A percentile compares a stretch with the other conserved stretches of the same genome.
Conservation (phyloP, 2,797 vertebrate genomes). For the Hapalemur alaotrensis region DNA sequence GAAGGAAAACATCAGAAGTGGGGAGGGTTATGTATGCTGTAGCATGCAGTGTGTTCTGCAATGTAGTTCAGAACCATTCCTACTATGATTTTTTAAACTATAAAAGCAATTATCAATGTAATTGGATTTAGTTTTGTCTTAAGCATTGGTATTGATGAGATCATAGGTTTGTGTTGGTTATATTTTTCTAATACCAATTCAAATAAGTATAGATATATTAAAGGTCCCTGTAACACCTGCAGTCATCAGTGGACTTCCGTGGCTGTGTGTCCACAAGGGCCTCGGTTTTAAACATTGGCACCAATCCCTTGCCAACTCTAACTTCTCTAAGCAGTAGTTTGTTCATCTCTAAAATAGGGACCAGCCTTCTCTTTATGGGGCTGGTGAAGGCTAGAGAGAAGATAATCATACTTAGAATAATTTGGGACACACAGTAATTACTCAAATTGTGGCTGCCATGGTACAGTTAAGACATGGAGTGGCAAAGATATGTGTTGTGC, state of each 20-base stretch:
- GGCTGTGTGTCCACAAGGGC: neutral
- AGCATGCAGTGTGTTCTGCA: neutral
- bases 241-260: neutral
- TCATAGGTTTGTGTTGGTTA: neutral
- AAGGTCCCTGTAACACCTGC: neutral
- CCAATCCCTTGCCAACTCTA: neutral
- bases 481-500: neutral
- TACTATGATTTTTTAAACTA: neutral
- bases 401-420: neutral
- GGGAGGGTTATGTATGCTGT: fast-evolving
- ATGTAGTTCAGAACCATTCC: neutral
- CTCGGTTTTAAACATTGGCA: neutral
- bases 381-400: neutral
- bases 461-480: neutral
- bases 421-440: neutral
- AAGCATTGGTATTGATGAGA: neutral
- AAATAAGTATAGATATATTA: neutral
- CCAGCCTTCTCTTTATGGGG: neutral
- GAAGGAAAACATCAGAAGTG: neutral
- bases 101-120: neutral
- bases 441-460: neutral
- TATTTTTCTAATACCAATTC: neutral
- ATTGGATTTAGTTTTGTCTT: neutral
- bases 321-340: neutral
- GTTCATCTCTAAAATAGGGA: neutral